Evolutionary conservation across 2,888 invertebrate genomes (phyloP).

Genomic region (Lycaena phlaeas): DNA sequence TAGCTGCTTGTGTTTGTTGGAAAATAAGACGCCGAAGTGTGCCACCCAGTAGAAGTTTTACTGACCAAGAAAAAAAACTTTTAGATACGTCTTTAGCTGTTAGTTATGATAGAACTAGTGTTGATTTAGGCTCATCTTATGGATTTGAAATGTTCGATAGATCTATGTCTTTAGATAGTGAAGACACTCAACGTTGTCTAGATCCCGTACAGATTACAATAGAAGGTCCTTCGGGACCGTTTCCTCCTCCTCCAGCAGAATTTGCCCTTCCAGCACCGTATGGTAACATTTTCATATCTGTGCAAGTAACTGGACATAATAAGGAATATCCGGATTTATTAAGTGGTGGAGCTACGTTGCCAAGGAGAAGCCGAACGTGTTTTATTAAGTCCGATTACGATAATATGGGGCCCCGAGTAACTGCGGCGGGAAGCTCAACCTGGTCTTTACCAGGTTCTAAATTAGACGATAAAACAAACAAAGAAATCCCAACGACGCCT

Average conservation of each 20-base stretch:
- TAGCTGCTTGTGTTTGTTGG: constrained; percentile 62
- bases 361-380: constrained; percentile 63
- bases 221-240: constrained; percentile 60
- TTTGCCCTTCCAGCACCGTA: constrained; percentile 64
- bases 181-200: constrained; percentile 55
- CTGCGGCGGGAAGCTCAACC: constrained; percentile 90
- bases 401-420: constrained; percentile 92
- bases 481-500: constrained; percentile 32
- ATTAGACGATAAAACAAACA: constrained; percentile 33
- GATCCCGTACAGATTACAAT: constrained; percentile 76
- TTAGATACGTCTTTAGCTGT: constrained; percentile 81
- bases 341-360: constrained; percentile 62
- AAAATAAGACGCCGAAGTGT: constrained; percentile 84
- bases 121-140: constrained; percentile 72
- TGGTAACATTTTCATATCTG: constrained; percentile 89
- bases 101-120: constrained; percentile 78
- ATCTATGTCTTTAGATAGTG: constrained; percentile 64
- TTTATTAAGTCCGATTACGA: constrained; percentile 83
- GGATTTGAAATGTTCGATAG: constrained; percentile 68
- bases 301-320: constrained; percentile 80
- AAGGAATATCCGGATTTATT: constrained; percentile 87
- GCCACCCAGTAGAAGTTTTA: constrained; percentile 78
- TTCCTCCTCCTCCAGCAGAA: constrained; percentile 61
- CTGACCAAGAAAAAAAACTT: constrained; percentile 90
- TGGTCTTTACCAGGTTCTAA: constrained; percentile 81